Percentiles rank a stretch among this genome's conserved stretches.
Evolutionary conservation across 2,888 invertebrate genomes (phyloP).

Genomic region (Vesta saturnalis): DNA sequence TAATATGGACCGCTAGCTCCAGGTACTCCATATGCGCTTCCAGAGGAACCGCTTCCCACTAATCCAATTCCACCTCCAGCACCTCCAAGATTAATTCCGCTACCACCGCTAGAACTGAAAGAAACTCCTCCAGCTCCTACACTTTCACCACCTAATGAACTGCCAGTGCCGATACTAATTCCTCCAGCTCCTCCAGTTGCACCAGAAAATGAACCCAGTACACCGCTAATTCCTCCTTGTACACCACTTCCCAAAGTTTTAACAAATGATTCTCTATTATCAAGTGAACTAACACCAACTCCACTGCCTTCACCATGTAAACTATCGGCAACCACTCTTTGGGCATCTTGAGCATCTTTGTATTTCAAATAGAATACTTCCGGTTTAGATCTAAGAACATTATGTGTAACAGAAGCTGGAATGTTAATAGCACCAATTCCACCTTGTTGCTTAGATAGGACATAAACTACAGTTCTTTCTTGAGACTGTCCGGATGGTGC

Average conservation of each 20-base stretch:
- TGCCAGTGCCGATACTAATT: neutral
- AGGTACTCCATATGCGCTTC: neutral
- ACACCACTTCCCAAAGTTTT: neutral
- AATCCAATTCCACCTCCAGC: neutral
- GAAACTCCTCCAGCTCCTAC: neutral
- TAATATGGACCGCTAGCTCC: constrained; percentile 10
- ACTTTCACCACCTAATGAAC: neutral
- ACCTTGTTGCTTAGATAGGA: constrained; percentile 5
- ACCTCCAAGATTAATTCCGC: neutral
- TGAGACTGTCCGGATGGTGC: neutral
- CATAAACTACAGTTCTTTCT: constrained; percentile 5
- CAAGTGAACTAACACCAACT: neutral
- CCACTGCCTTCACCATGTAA: neutral
- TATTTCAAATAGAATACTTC: constrained; percentile 7
- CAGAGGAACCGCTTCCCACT: neutral
- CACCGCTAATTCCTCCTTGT: constrained; percentile 4
- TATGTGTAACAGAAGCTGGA: neutral
- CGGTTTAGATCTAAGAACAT: neutral
- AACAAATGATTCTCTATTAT: neutral
- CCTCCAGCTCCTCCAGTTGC: neutral
- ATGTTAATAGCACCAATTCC: neutral
- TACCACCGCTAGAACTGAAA: neutral
- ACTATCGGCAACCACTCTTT: neutral
- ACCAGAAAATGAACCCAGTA: neutral
- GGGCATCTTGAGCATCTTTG: constrained; percentile 9